These are phyloP conservation scores for Spinus pinus DNA, from an alignment of 2,797 vertebrate genomes.

Conservation along the genomic window DNA sequence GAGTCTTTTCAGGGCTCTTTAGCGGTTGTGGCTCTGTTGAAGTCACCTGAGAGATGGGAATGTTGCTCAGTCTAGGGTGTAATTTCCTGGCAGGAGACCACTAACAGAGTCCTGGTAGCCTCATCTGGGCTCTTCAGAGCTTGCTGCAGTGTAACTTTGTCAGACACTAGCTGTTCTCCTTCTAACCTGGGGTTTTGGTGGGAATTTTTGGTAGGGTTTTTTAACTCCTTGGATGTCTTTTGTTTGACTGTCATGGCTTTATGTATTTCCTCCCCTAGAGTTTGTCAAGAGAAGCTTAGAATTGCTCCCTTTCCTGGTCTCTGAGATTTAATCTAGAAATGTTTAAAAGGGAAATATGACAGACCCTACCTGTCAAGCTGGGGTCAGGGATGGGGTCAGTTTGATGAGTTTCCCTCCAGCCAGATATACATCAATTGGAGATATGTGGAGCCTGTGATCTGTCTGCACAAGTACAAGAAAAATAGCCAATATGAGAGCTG, in stretches of 20 bases:
- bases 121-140: background rate
- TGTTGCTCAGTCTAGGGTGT: background rate
- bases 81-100: background rate
- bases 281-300: slow-evolving; percentile 29
- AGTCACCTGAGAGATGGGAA: background rate
- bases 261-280: background rate
- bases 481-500: background rate
- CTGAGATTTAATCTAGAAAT: slow-evolving; percentile 6
- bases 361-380: slow-evolving; percentile 21
- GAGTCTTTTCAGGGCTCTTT: background rate
- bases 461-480: background rate
- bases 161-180: background rate
- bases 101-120: background rate
- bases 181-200: background rate
- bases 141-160: background rate
- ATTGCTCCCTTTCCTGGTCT: background rate
- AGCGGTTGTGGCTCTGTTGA: background rate
- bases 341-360: slow-evolving; percentile 43
- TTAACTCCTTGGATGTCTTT: background rate
- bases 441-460: background rate
- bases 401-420: slow-evolving; percentile 17
- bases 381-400: slow-evolving; percentile 15
- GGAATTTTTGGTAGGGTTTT: background rate
- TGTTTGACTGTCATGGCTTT: background rate
- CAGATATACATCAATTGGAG: background rate